phyloP scores from a whole-genome alignment of 2,113 vertebrate species.

The Lagopus leucura region DNA sequence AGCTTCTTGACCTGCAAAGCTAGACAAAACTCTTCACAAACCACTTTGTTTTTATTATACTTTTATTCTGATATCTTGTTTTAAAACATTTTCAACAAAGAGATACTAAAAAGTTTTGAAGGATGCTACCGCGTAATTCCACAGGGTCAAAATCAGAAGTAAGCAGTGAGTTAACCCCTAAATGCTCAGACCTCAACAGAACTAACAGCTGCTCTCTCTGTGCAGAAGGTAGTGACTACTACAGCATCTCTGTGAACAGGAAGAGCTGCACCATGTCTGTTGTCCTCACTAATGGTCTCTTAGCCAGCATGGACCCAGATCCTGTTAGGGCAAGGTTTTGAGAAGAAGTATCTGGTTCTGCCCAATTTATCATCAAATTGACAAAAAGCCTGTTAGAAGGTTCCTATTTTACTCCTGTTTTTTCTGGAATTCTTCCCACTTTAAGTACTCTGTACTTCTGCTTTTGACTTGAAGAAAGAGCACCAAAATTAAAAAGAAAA shows the following conservation, averaged over 20 bases:
- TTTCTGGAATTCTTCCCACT: background rate
- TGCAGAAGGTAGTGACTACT: background rate
- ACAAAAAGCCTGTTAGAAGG: background rate
- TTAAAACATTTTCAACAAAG: slow-evolving; percentile 7
- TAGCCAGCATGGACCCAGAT: fast-evolving
- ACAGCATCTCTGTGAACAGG: background rate
- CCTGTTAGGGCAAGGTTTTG: background rate
- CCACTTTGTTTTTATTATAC: background rate
- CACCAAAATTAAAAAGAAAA: background rate
- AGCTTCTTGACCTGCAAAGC: slow-evolving; percentile 12
- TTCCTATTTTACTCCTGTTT: background rate
- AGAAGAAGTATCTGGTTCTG: background rate
- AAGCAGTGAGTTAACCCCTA: background rate
- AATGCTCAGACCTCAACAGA: background rate
- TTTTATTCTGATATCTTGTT: background rate
- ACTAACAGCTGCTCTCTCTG: background rate
- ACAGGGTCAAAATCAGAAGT: background rate
- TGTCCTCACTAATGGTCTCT: background rate
- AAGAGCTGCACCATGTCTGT: background rate
- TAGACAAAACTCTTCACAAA: slow-evolving; percentile 8
- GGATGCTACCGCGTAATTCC: background rate
- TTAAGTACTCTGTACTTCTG: background rate
- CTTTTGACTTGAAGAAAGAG: background rate
- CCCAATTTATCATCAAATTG: background rate
- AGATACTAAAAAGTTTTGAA: background rate